Conservation (phyloP, 1,140 invertebrate genomes). For the Drosophila trapezifrons region DNA sequence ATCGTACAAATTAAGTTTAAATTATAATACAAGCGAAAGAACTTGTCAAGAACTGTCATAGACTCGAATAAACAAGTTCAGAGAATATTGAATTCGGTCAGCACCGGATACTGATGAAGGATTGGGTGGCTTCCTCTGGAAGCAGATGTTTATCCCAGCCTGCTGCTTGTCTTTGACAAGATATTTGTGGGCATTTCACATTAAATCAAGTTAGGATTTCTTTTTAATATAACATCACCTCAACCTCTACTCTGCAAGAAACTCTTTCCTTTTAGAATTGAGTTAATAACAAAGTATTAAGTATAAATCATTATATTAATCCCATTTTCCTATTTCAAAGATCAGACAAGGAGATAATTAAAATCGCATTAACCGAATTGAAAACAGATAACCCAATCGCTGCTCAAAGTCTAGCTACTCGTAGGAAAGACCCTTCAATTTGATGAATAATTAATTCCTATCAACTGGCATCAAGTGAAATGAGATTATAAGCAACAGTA, state of each 20-base stretch:
- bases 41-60: neutral
- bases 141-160: neutral
- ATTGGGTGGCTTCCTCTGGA: neutral
- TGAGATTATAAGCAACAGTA: slow-evolving; percentile 1
- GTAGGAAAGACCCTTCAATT: neutral
- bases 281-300: too few species aligned
- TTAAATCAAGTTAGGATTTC: too few species aligned
- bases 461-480: neutral
- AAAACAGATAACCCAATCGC: neutral
- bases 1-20: slow-evolving; percentile 9
- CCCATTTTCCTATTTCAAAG: too few species aligned
- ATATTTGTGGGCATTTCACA: too few species aligned
- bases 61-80: neutral
- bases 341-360: too few species aligned
- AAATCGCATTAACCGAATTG: too few species aligned
- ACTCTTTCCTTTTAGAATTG: too few species aligned
- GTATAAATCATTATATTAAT: too few species aligned
- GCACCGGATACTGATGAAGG: neutral
- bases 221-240: too few species aligned
- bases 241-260: too few species aligned
- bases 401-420: neutral
- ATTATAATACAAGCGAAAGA: neutral
- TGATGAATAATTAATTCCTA: slow-evolving; percentile 7
- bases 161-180: too few species aligned
- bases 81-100: neutral